phyloP scores from a whole-genome alignment of 1,140 invertebrate species.

The Radopholus similis region DNA sequence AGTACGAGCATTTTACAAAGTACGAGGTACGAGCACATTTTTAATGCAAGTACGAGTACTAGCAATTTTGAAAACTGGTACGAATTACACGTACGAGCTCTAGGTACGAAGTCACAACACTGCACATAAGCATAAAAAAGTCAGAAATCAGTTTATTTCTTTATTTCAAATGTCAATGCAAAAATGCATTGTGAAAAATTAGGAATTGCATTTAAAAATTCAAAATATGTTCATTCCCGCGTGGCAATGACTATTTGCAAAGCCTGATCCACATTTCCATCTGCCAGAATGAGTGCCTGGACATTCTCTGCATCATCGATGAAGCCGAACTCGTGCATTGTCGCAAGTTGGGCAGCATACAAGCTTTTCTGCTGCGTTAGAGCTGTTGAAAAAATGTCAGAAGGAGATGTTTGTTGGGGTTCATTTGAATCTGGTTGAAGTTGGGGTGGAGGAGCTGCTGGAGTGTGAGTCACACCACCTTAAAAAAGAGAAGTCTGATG shows the following conservation, averaged over 20 bases:
- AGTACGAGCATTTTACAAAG: no score
- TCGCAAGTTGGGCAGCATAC: slow-evolving; percentile 23
- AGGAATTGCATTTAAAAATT: no score
- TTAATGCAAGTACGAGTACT: no score
- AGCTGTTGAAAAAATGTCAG: background rate
- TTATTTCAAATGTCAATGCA: no score
- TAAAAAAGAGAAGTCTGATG: background rate
- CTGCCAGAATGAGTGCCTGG: slow-evolving; percentile 10
- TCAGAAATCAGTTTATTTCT: no score
- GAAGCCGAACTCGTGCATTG: slow-evolving; percentile 40
- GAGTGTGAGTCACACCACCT: background rate
- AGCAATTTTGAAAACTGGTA: no score
- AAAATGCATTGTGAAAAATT: no score
- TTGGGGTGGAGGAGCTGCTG: background rate
- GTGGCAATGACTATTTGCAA: slow-evolving; percentile 31
- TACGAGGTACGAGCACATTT: no score
- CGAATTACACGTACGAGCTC: no score
- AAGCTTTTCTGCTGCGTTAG: background rate
- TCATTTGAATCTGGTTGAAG: no score
- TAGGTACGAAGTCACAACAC: no score
- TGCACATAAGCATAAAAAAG: no score
- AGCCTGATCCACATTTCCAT: slow-evolving; percentile 40
- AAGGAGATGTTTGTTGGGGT: background rate
- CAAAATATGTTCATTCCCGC: slow-evolving; percentile 21
- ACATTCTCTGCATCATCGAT: slow-evolving; percentile 36